Evolutionary conservation across 23 tunicate species (phyloP), one percentile per base, ranked within the genome.

Genomic region (Ascidia mentula): DNA sequence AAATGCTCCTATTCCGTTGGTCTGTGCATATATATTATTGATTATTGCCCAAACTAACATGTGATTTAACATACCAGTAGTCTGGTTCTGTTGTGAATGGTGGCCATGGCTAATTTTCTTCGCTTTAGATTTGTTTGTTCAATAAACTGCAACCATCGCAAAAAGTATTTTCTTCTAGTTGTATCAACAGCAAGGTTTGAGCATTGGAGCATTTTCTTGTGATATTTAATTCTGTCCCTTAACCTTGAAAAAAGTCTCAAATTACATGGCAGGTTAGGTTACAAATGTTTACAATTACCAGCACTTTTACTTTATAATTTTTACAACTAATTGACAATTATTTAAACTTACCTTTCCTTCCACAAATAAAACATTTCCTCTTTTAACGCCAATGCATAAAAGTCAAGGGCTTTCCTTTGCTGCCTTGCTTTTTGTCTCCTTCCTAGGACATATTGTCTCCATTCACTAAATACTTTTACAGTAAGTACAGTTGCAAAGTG

Each of bases 41-140:
- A 5, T 9, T 20, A 26, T 5, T 20, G 24, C 7, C 22, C 1
- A 53, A 53, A 3, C 4, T 53, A 53, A 53, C 22, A 53, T 53
- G 13, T 53, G 24, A 5, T 53, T 53, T 6, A 39, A 86, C 20
- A 20, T 53, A 77, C 92, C 92, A 82, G 73, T 17, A 83, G 37
- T 4, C 22, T 37, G 75, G 36, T 75, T 77, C 92, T 38, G 34
- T 77, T 40, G 24, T 73, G 77, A 22, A 79, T 79, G 33, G n/a
- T n/a, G 6, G 95, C 85, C 73, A 73, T 37, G 13, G 85, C 84
- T 37, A 46, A 71, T 45, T 89, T 79, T 73, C 88, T 40, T 36
- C 82, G 31, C 33, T 78, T 36, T 18, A 59, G 6, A 9, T 38
- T 61, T 5, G 8, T 17, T 30, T 18, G 18, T 34, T 79, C 76